phyloP scores from a whole-genome alignment of 30 jellyfish, hydroid and myxozoan genomes.

The Clytia hemisphaerica region DNA sequence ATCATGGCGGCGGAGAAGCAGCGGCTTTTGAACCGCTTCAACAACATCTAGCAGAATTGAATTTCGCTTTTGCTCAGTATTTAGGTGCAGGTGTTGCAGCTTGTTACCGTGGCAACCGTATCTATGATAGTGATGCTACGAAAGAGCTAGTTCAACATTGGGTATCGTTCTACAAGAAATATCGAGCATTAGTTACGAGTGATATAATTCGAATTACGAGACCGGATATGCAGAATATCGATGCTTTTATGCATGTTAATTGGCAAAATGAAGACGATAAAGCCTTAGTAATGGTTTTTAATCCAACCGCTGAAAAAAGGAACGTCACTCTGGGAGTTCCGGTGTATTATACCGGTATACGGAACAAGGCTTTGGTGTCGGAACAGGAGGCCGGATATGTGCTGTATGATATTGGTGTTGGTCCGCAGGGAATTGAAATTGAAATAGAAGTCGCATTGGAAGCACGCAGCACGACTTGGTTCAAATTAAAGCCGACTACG shows the following conservation, averaged over 20 bases:
- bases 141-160: constrained; percentile 17
- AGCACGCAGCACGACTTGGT: no score
- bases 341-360: constrained; percentile 22
- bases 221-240: constrained; percentile 33
- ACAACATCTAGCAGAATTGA: not conserved
- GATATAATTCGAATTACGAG: constrained; percentile 28
- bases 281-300: constrained; percentile 28
- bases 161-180: constrained; percentile 32
- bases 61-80: constrained; percentile 31
- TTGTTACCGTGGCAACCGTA: constrained; percentile 33
- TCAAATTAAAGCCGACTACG: no score
- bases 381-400: no score
- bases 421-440: no score
- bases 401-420: no score
- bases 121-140: constrained; percentile 18
- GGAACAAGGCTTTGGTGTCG: no score
- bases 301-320: constrained; percentile 12
- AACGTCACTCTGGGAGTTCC: constrained; percentile 18
- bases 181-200: constrained; percentile 24
- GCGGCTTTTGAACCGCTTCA: constrained; percentile 29
- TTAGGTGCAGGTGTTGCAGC: constrained; percentile 40
- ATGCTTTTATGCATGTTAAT: constrained; percentile 29
- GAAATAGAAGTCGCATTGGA: no score
- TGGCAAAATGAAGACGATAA: not conserved
- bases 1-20: constrained; percentile 38